A percentile compares a stretch with the other conserved stretches of the same genome.
Conservation (phyloP, 2,888 invertebrate genomes). For the Oscheius myriophilus region DNA sequence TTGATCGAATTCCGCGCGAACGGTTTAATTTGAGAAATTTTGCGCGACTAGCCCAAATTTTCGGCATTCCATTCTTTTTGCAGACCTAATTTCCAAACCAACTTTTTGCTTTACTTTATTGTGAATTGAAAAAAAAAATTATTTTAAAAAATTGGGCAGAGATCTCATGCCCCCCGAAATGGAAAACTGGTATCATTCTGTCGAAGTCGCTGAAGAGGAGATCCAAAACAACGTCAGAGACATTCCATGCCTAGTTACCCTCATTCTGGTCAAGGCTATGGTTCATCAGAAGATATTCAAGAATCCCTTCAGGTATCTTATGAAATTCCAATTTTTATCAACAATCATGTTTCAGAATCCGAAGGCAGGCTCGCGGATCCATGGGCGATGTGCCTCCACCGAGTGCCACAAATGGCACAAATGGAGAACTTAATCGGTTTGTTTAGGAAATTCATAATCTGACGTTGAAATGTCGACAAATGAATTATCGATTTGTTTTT, state of each 20-base stretch:
- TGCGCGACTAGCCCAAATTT: no score
- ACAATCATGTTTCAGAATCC: conserved; percentile 12
- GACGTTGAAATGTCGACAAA: no score
- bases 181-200: conserved; percentile 88
- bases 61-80: no score
- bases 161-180: conserved; percentile 84
- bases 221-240: conserved; percentile 87
- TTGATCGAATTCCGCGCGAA: no score
- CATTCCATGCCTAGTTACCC: conserved; percentile 83
- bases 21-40: no score
- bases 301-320: conserved; percentile 60
- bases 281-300: conserved; percentile 76
- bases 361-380: conserved; percentile 35
- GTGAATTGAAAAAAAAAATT: conserved; percentile 81
- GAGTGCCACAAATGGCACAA: neutral
- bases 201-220: conserved; percentile 92
- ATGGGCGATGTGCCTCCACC: conserved; percentile 56
- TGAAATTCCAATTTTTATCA: neutral
- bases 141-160: conserved; percentile 83
- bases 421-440: conserved; percentile 8
- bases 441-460: neutral
- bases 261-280: conserved; percentile 95
- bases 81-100: no score
- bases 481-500: no score
- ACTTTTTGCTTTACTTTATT: conserved; percentile 28